Evolutionary conservation across 1,140 invertebrate genomes (phyloP).

Genomic region (Belonocnema kinseyi): DNA sequence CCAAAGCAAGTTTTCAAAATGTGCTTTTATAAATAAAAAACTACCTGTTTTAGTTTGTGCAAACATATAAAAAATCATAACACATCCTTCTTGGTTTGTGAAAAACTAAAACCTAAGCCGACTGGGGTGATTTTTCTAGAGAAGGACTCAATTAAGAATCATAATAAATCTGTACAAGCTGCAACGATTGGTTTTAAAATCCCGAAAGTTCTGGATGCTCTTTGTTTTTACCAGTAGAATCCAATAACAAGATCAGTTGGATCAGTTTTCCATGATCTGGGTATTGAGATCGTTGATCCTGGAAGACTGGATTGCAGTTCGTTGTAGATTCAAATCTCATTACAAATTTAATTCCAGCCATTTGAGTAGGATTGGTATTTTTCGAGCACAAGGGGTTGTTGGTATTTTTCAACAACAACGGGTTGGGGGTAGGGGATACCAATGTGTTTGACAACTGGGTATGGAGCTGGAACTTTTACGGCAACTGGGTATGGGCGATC

Average conservation of each 20-base stretch:
- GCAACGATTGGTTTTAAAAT: background rate
- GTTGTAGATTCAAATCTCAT: background rate
- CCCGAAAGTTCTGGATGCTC: background rate
- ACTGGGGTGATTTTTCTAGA: too few species aligned
- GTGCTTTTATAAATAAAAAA: too few species aligned
- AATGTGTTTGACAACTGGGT: conserved; percentile 64
- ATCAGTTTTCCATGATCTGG: background rate
- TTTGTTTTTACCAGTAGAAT: background rate
- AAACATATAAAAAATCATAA: too few species aligned
- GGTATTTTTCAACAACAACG: conserved; percentile 46
- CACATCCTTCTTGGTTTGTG: too few species aligned
- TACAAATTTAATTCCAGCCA: background rate
- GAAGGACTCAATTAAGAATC: too few species aligned
- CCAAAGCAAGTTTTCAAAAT: too few species aligned
- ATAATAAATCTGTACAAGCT: background rate
- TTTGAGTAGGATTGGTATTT: conserved; percentile 30
- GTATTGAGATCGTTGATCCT: conserved; percentile 8
- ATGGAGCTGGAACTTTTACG: conserved; percentile 62
- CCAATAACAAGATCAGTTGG: too few species aligned
- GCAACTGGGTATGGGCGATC: conserved; percentile 64
- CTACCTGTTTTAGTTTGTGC: too few species aligned
- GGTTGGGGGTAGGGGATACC: conserved; percentile 49
- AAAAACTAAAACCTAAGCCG: too few species aligned
- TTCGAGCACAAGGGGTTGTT: conserved; percentile 36
- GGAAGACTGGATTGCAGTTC: background rate